A percentile compares a stretch with the other conserved stretches of the same genome.
phyloP scores from a whole-genome alignment of 2,888 invertebrate species.

The Caenorhabditis afra region DNA sequence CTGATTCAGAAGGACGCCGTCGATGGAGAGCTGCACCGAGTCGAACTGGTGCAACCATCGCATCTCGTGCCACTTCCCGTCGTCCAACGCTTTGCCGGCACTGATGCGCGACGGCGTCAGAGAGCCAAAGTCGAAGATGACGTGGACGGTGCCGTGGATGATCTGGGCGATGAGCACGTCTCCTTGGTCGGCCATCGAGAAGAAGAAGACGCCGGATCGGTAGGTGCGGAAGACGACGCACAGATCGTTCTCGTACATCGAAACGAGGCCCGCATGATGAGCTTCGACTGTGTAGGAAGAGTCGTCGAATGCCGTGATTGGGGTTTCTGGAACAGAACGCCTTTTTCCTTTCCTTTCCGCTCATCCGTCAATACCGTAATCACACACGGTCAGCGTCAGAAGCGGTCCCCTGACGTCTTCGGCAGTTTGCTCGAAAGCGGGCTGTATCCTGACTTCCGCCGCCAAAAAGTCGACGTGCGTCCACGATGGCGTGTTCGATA shows the following conservation, averaged over 20 bases:
- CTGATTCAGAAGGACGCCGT: conserved; percentile 75
- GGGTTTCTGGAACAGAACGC: conserved; percentile 63
- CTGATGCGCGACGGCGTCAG: conserved; percentile 70
- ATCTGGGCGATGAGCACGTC: conserved; percentile 78
- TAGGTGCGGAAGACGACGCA: conserved; percentile 75
- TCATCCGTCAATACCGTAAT: conserved; percentile 64
- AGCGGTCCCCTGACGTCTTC: conserved; percentile 66
- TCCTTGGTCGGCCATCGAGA: conserved; percentile 79
- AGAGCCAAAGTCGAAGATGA: conserved; percentile 78
- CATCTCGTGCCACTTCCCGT: conserved; percentile 79
- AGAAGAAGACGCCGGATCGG: conserved; percentile 78
- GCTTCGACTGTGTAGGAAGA: conserved; percentile 74
- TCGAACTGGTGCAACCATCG: conserved; percentile 79
- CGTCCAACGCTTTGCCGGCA: conserved; percentile 77
- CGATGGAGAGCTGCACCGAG: conserved; percentile 75
- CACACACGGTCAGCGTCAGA: conserved; percentile 74
- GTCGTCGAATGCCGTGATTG: conserved; percentile 75
- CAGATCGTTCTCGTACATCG: conserved; percentile 79
- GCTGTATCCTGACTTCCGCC: conserved; percentile 65
- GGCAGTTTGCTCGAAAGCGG: conserved; percentile 65
- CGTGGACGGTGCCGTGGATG: conserved; percentile 74
- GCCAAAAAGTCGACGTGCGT: conserved; percentile 74
- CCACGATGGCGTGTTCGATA: conserved; percentile 72
- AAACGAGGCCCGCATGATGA: conserved; percentile 71
- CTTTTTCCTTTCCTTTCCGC: not conserved